A percentile compares a stretch with the other conserved stretches of the same genome.
Conservation (phyloP, 1,140 invertebrate species). For the Atta colombica region DNA sequence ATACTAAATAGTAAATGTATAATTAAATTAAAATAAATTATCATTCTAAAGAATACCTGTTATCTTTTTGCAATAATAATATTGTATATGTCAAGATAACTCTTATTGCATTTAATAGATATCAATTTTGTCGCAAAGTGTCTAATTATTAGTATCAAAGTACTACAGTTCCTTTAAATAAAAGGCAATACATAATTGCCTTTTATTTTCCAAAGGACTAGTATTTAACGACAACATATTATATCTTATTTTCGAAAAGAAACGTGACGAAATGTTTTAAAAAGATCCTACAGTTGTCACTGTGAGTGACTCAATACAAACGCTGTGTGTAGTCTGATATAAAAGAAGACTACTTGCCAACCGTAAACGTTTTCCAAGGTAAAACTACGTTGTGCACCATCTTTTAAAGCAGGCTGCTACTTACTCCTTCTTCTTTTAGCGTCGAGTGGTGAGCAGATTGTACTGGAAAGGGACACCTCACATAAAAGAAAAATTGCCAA, state of each 20-base stretch:
- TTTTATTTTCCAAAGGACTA: background rate
- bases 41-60: background rate
- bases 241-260: slow-evolving; percentile 4
- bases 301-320: slow-evolving; percentile 46
- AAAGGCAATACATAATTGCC: background rate
- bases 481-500: slow-evolving; percentile 14
- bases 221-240: slow-evolving; percentile 21
- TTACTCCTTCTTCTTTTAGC: slow-evolving; percentile 45
- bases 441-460: slow-evolving; percentile 55
- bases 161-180: background rate
- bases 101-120: background rate
- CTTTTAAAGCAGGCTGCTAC: slow-evolving; percentile 51
- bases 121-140: background rate
- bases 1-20: background rate
- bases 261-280: slow-evolving; percentile 23
- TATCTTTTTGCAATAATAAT: background rate
- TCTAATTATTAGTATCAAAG: background rate
- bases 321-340: slow-evolving; percentile 20
- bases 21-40: slow-evolving; percentile 6
- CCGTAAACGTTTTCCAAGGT: slow-evolving; percentile 53
- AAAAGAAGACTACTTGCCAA: slow-evolving; percentile 41
- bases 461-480: slow-evolving; percentile 44
- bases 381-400: slow-evolving; percentile 58
- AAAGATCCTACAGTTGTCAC: background rate
- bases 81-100: background rate